Conservation (phyloP, 92 coral and sea anemone species). For the Bergia puertoricense region DNA sequence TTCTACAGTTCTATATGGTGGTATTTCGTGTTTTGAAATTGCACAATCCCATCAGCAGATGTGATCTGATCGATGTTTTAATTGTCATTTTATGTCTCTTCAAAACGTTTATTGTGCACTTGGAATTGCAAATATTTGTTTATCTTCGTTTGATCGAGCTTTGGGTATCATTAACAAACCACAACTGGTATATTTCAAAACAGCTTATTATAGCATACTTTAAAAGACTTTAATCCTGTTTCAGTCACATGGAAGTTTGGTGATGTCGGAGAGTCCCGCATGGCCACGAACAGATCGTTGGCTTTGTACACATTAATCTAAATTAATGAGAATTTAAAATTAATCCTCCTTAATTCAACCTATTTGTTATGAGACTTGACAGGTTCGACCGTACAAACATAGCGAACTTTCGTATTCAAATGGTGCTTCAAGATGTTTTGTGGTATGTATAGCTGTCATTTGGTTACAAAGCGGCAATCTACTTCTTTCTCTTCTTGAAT, state of each 20-base stretch:
- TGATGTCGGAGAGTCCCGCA: not conserved
- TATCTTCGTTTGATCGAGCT: slow-evolving; percentile 10
- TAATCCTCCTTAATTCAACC: slow-evolving; percentile 24
- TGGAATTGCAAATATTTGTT: slow-evolving; percentile 33
- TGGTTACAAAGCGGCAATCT: not conserved
- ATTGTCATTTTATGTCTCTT: not conserved
- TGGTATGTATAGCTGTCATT: not conserved
- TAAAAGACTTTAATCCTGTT: too few relatives aligned
- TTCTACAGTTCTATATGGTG: not conserved
- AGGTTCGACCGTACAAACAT: not conserved
- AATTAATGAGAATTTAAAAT: too few relatives aligned
- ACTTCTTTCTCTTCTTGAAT: not conserved
- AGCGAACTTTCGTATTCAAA: not conserved
- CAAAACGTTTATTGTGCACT: not conserved
- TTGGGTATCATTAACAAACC: not conserved
- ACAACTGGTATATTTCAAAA: not conserved
- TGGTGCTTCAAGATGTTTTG: not conserved
- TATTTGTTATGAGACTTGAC: not conserved
- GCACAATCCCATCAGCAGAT: not conserved
- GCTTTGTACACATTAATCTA: slow-evolving; percentile 10
- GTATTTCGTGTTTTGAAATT: not conserved
- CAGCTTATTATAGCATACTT: not conserved
- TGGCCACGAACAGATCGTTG: not conserved
- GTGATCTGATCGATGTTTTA: not conserved
- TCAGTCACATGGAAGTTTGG: not conserved